Conservation (phyloP, 2,113 vertebrate species). For the Thomomys bottae region DNA sequence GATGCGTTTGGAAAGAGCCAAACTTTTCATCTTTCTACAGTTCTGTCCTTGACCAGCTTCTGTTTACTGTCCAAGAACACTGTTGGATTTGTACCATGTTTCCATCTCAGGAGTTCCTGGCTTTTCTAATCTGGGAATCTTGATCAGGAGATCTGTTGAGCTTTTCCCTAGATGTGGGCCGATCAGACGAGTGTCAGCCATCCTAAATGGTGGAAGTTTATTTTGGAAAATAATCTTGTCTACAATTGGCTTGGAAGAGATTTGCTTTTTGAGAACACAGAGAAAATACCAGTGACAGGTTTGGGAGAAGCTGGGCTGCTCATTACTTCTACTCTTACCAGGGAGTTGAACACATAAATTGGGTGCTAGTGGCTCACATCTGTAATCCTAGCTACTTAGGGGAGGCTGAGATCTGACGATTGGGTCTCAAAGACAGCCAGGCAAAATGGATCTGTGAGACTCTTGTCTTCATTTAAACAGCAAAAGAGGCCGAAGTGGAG, state of each 20-base stretch:
- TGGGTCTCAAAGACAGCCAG: no score
- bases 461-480: no score
- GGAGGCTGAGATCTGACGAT: no score
- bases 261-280: background rate
- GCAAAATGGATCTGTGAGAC: no score
- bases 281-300: accelerated
- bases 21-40: accelerated
- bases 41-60: accelerated
- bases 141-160: background rate
- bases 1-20: background rate
- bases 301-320: accelerated
- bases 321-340: no score
- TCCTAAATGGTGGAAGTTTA: background rate
- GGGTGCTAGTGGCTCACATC: no score
- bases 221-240: background rate
- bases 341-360: no score
- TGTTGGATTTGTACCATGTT: background rate
- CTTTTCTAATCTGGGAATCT: background rate
- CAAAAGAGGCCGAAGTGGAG: no score
- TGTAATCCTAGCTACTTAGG: no score
- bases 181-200: background rate
- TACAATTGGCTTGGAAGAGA: background rate
- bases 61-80: background rate
- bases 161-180: background rate
- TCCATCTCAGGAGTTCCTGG: accelerated